phyloP scores from a whole-genome alignment of 2,888 invertebrate genomes.

The Leptopilina syphax region DNA sequence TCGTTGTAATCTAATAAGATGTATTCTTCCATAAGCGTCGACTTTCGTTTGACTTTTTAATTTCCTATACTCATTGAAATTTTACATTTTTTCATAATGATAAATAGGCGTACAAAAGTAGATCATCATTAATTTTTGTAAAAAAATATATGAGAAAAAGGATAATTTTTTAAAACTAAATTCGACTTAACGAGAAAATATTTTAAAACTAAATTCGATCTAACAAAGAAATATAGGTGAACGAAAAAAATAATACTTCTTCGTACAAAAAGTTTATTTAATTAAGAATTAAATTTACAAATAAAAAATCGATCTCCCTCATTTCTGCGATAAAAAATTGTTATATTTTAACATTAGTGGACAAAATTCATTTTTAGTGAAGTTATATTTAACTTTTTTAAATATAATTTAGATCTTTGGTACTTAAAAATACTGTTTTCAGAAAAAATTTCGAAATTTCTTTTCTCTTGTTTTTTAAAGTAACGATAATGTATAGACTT shows the following conservation, averaged over 20 bases:
- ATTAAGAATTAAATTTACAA: slow-evolving; percentile 7
- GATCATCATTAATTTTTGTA: too few species aligned
- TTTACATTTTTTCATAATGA: neutral
- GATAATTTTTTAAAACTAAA: too few species aligned
- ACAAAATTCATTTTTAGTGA: slow-evolving; percentile 5
- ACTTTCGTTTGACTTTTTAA: neutral
- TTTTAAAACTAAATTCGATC: too few species aligned
- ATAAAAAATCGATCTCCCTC: neutral
- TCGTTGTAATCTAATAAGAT: slow-evolving; percentile 3
- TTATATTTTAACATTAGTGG: neutral
- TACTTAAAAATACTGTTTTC: slow-evolving; percentile 24
- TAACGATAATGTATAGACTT: neutral
- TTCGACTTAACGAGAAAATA: too few species aligned
- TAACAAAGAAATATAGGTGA: neutral
- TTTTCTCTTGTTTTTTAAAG: neutral
- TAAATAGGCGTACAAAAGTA: too few species aligned
- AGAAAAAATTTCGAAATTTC: neutral
- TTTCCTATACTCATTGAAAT: neutral
- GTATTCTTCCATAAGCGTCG: neutral
- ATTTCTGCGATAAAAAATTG: neutral
- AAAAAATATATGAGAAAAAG: too few species aligned
- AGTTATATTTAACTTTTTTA: neutral
- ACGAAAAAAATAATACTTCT: neutral
- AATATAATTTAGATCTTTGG: slow-evolving; percentile 30
- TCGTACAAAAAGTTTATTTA: slow-evolving; percentile 12